Evolutionary conservation across 1,140 invertebrate species (phyloP), one percentile per base, ranked within the genome.

Genomic region (Aphidius gifuensis): DNA sequence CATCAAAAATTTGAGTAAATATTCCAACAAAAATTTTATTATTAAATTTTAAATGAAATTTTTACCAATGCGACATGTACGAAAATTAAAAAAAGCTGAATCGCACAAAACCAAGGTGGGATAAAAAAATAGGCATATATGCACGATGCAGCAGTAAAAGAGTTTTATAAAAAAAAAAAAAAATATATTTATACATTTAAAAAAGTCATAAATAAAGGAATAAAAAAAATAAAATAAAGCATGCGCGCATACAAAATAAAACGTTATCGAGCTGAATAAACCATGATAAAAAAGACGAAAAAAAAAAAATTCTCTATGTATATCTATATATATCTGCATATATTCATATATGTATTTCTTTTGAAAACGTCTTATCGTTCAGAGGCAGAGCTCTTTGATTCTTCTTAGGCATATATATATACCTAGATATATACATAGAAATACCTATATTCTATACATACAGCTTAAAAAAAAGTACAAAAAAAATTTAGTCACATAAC

Each of bases 191-290:
- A 45, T 45, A 9, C 4, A 45, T 45, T 45, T 11, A n/a, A 42
- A 40, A 56, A 44, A 44, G 9, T 54, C 40, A 11, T 9, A 45
- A 11, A 11, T 9, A 45, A 32, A 40, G 40, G 21, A 39, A 50
- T 60, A 44, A 60, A 61, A 43, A 44, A 50, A 23, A 11, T 40
- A 54, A 23, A 54, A 61, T 54, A 44, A 32, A 21, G 21, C 16
- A 54, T 61, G 53, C n/a, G 53, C 53, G 53, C 53, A 56, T 61
- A 46, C 55, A 54, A 32, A 61, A 40, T 56, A 49, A 61, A 21
- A 44, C 42, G 42, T 55, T 61, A 61, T 61, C 53, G 43, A 44
- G 21, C 43, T 57, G 23, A 32, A 32, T 32, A 32, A 32, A 32
- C 23, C 23, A 32, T 32, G 23, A 32, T 32, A 32, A 45, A 57